phyloP scores from a whole-genome alignment of 2,113 vertebrate species.

The Okapia johnstoni region DNA sequence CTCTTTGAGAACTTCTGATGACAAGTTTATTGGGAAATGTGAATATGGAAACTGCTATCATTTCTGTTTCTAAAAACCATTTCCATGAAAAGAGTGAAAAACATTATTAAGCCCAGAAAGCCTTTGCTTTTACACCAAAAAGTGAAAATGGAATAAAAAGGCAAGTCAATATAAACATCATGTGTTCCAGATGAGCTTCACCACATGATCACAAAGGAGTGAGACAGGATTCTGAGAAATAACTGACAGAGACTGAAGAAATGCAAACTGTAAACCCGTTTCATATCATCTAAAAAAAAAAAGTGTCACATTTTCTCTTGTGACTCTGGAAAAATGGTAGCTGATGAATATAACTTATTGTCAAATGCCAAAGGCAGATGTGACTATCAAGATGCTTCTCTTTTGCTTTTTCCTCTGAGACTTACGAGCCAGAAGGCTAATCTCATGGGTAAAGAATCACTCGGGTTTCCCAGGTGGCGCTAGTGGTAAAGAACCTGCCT shows the following conservation, averaged over 20 bases:
- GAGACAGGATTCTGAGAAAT: neutral
- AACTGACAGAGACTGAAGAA: neutral
- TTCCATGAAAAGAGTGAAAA: conserved; percentile 34
- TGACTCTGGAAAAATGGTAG: neutral
- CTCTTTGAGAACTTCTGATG: conserved; percentile 10
- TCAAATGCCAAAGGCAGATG: neutral
- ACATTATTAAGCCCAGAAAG: neutral
- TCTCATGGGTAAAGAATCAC: neutral
- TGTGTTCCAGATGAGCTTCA: conserved; percentile 39
- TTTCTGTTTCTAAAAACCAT: conserved; percentile 45
- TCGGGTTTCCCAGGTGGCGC: neutral
- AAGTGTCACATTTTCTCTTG: neutral
- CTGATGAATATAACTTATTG: neutral
- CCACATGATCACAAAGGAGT: neutral
- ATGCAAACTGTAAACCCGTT: neutral
- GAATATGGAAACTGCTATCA: conserved; percentile 50
- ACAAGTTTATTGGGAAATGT: conserved; percentile 54
- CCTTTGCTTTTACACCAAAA: conserved; percentile 36
- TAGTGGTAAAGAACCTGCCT: neutral
- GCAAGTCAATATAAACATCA: conserved; percentile 6
- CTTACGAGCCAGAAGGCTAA: neutral
- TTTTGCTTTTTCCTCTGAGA: neutral
- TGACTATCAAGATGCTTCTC: neutral
- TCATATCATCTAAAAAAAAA: conserved; percentile 8
- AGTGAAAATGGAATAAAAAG: conserved; percentile 47